phyloP scores from a whole-genome alignment of 2,113 vertebrate species.

The Thomomys bottae region DNA sequence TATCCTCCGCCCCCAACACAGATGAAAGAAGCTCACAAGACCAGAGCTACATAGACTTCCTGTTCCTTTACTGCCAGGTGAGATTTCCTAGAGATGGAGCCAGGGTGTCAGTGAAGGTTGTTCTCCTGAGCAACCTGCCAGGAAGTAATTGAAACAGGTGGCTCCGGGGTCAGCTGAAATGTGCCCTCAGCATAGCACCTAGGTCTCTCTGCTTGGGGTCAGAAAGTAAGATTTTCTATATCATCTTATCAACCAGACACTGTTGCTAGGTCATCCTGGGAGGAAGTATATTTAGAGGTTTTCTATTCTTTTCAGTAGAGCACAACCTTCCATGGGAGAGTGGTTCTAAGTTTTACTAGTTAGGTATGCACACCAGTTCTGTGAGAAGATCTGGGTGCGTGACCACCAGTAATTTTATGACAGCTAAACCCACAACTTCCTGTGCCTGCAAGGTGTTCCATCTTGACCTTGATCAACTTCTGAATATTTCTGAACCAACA shows the following conservation, averaged over 20 bases:
- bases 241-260: background rate
- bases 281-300: background rate
- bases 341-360: background rate
- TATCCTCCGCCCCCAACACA: no score
- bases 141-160: background rate
- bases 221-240: background rate
- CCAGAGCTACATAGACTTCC: background rate
- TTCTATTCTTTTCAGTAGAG: background rate
- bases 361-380: background rate
- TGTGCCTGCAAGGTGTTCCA: background rate
- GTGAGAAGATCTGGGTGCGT: background rate
- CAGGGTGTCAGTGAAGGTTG: background rate
- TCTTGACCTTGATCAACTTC: background rate
- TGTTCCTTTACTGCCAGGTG: background rate
- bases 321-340: background rate
- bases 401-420: background rate
- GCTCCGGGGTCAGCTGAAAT: background rate
- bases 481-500: background rate
- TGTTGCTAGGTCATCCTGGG: background rate
- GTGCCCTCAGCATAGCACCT: background rate
- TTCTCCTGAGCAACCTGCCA: background rate
- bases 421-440: background rate
- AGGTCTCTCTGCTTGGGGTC: background rate
- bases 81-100: background rate
- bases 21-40: background rate